Evolutionary conservation across 2,888 invertebrate species (phyloP).

Genomic region (Drosophila formosana): DNA sequence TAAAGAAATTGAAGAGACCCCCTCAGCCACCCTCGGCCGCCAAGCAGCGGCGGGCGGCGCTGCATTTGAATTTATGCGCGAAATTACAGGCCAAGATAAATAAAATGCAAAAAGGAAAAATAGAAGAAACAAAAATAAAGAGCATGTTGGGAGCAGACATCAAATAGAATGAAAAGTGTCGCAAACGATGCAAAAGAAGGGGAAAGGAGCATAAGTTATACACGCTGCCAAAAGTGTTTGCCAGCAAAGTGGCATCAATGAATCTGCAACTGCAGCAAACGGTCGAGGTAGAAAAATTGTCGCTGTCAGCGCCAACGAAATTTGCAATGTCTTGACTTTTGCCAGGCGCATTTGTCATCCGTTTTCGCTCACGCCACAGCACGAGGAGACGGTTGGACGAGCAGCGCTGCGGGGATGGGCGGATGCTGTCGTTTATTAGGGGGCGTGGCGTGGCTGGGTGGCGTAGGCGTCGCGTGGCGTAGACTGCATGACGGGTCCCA

Average conservation of each 20-base stretch:
- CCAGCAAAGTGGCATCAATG: slow-evolving; percentile 80
- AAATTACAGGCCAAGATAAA: slow-evolving; percentile 72
- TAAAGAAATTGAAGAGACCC: slow-evolving; percentile 27
- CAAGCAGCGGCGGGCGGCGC: slow-evolving; percentile 11
- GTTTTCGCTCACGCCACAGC: neutral
- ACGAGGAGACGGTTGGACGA: neutral
- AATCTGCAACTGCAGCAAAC: slow-evolving; percentile 54
- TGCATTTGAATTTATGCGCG: slow-evolving; percentile 72
- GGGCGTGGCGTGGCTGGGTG: slow-evolving; percentile 46
- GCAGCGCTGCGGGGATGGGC: neutral
- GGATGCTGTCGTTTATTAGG: slow-evolving; percentile 30
- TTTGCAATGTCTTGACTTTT: slow-evolving; percentile 59
- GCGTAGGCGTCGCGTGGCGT: slow-evolving; percentile 77
- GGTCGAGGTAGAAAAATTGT: slow-evolving; percentile 64
- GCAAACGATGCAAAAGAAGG: slow-evolving; percentile 10
- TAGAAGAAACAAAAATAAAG: slow-evolving; percentile 56
- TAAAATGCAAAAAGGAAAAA: slow-evolving; percentile 43
- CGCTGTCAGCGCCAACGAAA: slow-evolving; percentile 71
- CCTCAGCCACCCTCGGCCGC: neutral
- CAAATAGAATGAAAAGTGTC: slow-evolving; percentile 70
- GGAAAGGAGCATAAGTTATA: slow-evolving; percentile 44
- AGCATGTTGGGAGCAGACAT: slow-evolving; percentile 66
- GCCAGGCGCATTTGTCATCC: slow-evolving; percentile 53
- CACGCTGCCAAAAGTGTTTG: slow-evolving; percentile 73
- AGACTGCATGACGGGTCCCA: slow-evolving; percentile 72